A percentile compares a stretch with the other conserved stretches of the same genome.
Evolutionary conservation across 2,113 vertebrate genomes (phyloP).

Genomic region (Rhizomys pruinosus): DNA sequence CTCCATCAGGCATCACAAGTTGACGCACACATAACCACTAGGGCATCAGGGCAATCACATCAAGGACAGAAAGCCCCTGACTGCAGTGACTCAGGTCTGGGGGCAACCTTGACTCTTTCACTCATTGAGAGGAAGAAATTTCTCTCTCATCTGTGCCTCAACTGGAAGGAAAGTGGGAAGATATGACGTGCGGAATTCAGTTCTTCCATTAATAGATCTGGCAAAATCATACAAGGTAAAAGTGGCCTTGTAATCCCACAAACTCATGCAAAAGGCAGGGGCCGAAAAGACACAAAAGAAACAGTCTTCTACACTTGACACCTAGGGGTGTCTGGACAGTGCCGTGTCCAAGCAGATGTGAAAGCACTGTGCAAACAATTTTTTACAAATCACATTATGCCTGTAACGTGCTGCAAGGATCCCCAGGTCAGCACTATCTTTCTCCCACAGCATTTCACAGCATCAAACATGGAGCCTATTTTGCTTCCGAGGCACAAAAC

Average conservation of each 20-base stretch:
- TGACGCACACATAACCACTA: accelerated
- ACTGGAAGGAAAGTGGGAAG: accelerated
- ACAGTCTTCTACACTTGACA: not conserved
- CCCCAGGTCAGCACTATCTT: not conserved
- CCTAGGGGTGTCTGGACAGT: not conserved
- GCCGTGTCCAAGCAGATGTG: not conserved
- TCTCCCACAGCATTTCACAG: not conserved
- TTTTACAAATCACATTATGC: not conserved
- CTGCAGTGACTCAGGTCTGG: not conserved
- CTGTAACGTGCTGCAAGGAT: not conserved
- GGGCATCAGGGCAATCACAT: not conserved
- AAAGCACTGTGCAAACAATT: not conserved
- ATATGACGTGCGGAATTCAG: not conserved
- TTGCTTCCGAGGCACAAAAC: not conserved
- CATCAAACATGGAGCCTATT: not conserved
- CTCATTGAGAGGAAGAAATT: not conserved
- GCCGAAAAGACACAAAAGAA: not conserved
- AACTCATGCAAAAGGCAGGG: not conserved
- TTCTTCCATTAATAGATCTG: not conserved
- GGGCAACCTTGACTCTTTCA: not conserved
- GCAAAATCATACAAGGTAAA: not conserved
- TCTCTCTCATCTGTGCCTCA: not conserved
- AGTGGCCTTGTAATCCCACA: not conserved
- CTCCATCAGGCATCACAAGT: not conserved
- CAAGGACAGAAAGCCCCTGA: not conserved